These are phyloP conservation scores for Trichogramma evanescens DNA, from an alignment of 2,888 invertebrate species.

Conservation along the genomic window DNA sequence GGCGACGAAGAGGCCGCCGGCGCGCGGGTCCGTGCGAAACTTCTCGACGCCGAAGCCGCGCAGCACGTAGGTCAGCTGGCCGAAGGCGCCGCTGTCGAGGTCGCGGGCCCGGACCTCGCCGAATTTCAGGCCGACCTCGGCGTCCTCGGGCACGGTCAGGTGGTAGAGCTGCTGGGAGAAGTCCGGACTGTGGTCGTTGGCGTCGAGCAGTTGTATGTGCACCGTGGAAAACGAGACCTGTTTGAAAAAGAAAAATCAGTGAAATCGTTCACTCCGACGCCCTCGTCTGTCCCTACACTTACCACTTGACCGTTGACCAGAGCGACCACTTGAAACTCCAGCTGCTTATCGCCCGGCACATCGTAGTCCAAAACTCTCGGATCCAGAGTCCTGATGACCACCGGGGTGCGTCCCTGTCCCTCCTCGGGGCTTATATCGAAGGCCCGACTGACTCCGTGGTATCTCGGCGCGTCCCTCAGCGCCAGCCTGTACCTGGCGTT, in stretches of 20 bases:
- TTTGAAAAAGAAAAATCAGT: neutral
- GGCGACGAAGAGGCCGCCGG: conserved; percentile 63
- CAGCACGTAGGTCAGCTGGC: conserved; percentile 64
- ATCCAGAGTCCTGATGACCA: conserved; percentile 65
- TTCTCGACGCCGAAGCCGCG: conserved; percentile 74
- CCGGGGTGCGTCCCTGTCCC: conserved; percentile 67
- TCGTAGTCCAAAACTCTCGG: conserved; percentile 66
- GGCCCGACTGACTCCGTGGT: conserved; percentile 39
- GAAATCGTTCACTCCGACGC: neutral
- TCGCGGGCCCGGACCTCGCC: conserved; percentile 64
- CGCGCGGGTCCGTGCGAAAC: conserved; percentile 61
- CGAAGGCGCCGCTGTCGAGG: conserved; percentile 65
- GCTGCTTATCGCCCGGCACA: conserved; percentile 55
- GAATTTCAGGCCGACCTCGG: conserved; percentile 56
- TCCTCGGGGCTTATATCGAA: conserved; percentile 57
- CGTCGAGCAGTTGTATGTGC: conserved; percentile 62
- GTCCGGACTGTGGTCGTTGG: conserved; percentile 72
- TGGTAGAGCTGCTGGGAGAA: conserved; percentile 61
- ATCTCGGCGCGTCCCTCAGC: conserved; percentile 52
- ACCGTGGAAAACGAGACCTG: conserved; percentile 57
- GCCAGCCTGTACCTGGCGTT: conserved; percentile 65
- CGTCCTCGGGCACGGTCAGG: conserved; percentile 62
- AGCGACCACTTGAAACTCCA: conserved; percentile 65
- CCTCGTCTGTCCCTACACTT: conserved; percentile 14
- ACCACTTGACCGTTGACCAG: conserved; percentile 50